A percentile compares a stretch with the other conserved stretches of the same genome.
Evolutionary conservation across 2,888 invertebrate genomes (phyloP).

Genomic region (Drosophila borborema): DNA sequence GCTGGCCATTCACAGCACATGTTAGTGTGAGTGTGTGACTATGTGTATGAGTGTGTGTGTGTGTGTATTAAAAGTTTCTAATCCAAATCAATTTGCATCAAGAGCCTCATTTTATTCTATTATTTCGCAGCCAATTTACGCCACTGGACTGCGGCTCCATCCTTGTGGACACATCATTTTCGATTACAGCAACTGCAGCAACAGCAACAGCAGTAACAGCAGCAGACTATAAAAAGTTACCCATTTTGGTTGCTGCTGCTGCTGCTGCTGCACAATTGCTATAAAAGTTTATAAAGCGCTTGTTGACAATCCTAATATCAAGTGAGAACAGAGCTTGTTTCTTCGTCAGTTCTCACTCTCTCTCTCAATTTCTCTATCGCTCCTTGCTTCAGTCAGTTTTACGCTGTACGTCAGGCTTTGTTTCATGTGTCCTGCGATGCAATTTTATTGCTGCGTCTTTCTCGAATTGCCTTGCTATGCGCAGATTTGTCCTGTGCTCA

Average conservation of each 20-base stretch:
- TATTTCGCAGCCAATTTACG: constrained; percentile 81
- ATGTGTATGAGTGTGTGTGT: constrained; percentile 19
- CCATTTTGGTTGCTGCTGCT: constrained; percentile 38
- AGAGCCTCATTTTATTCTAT: constrained; percentile 84
- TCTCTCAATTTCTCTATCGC: constrained; percentile 3
- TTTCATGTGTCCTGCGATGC: constrained; percentile 65
- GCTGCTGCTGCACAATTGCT: constrained; percentile 58
- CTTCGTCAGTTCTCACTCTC: background rate
- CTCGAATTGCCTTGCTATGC: constrained; percentile 23
- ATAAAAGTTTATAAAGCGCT: constrained; percentile 84
- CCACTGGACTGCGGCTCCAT: constrained; percentile 56
- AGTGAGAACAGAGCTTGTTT: constrained; percentile 44
- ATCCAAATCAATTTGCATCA: constrained; percentile 84
- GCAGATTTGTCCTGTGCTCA: constrained; percentile 62
- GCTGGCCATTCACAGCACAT: constrained; percentile 16
- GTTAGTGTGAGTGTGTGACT: background rate
- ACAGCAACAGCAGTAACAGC: constrained; percentile 13
- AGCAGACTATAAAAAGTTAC: constrained; percentile 57
- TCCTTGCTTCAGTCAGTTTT: background rate
- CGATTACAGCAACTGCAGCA: constrained; percentile 58
- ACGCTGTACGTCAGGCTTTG: constrained; percentile 69
- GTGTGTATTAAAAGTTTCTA: constrained; percentile 74
- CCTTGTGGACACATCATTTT: constrained; percentile 80
- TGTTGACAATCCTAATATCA: constrained; percentile 79
- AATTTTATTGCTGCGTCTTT: constrained; percentile 62